Percentiles rank a stretch among this genome's conserved stretches.
Evolutionary conservation across 2,888 invertebrate species (phyloP).

Genomic region (Epinotia bilunana): DNA sequence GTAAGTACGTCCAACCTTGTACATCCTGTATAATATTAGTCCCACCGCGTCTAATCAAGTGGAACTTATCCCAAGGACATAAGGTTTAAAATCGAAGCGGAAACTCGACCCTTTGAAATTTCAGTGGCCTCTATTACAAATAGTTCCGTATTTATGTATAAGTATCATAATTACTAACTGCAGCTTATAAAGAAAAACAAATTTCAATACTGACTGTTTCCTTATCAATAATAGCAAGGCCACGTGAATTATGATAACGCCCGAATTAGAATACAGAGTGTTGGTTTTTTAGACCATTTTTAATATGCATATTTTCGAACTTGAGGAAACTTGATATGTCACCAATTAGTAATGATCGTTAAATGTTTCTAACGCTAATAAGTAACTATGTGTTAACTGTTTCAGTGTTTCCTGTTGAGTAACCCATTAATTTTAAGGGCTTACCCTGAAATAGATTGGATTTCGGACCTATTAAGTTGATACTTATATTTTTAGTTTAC

Average conservation of each 20-base stretch:
- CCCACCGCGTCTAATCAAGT: background rate
- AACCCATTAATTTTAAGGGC: no score
- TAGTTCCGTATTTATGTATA: constrained; percentile 49
- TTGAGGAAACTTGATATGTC: background rate
- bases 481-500: no score
- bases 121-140: constrained; percentile 51
- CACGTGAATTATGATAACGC: constrained; percentile 73
- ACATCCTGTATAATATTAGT: background rate
- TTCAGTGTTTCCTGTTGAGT: no score
- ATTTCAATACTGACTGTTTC: constrained; percentile 49
- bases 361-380: no score
- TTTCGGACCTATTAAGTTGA: no score
- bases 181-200: constrained; percentile 44
- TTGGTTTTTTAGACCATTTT: constrained; percentile 41
- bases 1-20: background rate
- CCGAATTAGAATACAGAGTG: constrained; percentile 75
- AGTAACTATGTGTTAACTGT: no score
- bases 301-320: background rate
- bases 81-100: constrained; percentile 1
- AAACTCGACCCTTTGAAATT: constrained; percentile 49
- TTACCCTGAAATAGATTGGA: no score
- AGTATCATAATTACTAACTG: constrained; percentile 43
- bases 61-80: background rate
- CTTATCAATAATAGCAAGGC: constrained; percentile 76
- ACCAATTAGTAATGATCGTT: background rate